These are phyloP conservation scores for Dolichotis patagonum DNA, from an alignment of 2,113 vertebrate species.

Conservation along the genomic window DNA sequence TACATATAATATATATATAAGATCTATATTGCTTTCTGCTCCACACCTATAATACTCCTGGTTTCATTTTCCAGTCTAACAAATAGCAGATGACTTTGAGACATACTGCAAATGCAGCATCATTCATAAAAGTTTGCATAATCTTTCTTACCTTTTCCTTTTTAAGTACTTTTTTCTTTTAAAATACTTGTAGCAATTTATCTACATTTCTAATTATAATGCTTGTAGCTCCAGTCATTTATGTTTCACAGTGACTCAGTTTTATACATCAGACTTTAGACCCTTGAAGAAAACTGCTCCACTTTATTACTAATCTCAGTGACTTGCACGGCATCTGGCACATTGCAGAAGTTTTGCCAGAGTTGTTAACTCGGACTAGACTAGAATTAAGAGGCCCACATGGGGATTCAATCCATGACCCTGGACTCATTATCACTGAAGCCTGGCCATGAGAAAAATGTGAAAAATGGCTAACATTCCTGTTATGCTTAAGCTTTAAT, in stretches of 20 bases:
- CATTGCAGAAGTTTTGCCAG: background rate
- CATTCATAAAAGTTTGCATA: background rate
- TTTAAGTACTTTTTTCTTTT: background rate
- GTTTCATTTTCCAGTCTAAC: background rate
- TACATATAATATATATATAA: no score
- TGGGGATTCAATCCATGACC: conserved; percentile 38
- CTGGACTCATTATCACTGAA: conserved; percentile 71
- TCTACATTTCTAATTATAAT: background rate
- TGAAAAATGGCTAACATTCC: conserved; percentile 59
- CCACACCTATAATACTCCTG: background rate
- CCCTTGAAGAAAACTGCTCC: background rate
- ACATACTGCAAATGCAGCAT: background rate
- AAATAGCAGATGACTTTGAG: background rate
- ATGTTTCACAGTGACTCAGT: background rate
- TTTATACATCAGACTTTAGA: background rate
- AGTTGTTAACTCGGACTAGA: conserved; percentile 22
- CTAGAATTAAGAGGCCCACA: conserved; percentile 49
- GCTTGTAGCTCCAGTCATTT: background rate
- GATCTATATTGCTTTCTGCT: background rate
- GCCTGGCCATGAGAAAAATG: conserved; percentile 60
- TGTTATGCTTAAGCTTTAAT: conserved; percentile 75
- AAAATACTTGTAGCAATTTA: background rate
- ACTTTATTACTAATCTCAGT: background rate
- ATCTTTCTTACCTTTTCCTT: background rate
- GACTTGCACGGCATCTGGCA: background rate